A percentile compares a stretch with the other conserved stretches of the same genome.
Conservation (phyloP, 2,888 invertebrate genomes). For the Eulithis testata region DNA sequence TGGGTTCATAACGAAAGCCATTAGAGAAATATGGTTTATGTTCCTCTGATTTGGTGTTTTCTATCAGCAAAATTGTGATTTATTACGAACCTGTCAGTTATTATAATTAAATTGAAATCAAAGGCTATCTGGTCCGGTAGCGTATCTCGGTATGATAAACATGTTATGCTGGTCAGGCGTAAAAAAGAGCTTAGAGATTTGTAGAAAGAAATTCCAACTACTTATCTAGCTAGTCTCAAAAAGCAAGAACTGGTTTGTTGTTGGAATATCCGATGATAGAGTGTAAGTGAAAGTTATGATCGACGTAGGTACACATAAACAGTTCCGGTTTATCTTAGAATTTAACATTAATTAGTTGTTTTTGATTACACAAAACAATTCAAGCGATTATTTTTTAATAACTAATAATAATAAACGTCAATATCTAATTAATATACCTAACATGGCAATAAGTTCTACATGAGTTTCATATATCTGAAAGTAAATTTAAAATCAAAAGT, state of each 20-base stretch:
- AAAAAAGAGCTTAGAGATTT: constrained; percentile 48
- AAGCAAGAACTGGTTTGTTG: constrained; percentile 73
- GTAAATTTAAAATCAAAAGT: constrained; percentile 3
- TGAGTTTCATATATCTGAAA: constrained; percentile 12
- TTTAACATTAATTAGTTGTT: constrained; percentile 63
- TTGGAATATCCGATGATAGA: constrained; percentile 78
- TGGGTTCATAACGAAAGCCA: constrained; percentile 41
- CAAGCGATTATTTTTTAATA: constrained; percentile 25
- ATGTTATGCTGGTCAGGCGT: constrained; percentile 48
- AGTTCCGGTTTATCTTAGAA: constrained; percentile 75
- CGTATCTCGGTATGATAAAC: constrained; percentile 54
- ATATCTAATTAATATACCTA: neutral
- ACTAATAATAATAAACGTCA: constrained; percentile 21
- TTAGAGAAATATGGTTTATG: constrained; percentile 43
- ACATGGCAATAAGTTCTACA: neutral
- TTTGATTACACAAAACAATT: constrained; percentile 31
- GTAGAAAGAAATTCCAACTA: constrained; percentile 55
- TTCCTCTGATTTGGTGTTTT: constrained; percentile 45
- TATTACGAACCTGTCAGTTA: constrained; percentile 53
- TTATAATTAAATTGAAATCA: constrained; percentile 57
- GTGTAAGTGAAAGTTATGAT: constrained; percentile 82
- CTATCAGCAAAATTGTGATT: constrained; percentile 54
- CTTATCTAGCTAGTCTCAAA: constrained; percentile 53
- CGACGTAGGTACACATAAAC: constrained; percentile 65
- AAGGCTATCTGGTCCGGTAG: constrained; percentile 52